These are phyloP conservation scores for Orientallactaga sibirica DNA, from an alignment of 2,797 vertebrate species.

Conservation along the genomic window DNA sequence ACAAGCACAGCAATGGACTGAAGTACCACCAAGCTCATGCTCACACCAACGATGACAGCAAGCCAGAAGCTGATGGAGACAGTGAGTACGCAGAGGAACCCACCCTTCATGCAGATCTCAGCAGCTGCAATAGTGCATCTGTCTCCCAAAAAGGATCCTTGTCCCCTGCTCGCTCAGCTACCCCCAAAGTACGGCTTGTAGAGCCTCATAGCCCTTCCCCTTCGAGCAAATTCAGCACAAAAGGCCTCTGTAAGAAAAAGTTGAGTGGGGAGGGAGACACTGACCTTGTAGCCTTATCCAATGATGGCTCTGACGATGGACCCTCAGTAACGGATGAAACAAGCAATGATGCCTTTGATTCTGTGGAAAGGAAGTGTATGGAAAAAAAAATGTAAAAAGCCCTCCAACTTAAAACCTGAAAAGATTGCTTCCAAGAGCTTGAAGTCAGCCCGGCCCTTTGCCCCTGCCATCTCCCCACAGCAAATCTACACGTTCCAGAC, in stretches of 20 bases:
- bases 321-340: conserved; percentile 95
- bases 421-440: conserved; percentile 93
- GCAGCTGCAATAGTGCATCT: conserved; percentile 95
- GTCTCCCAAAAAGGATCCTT: conserved; percentile 95
- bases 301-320: conserved; percentile 97
- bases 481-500: conserved; percentile 94
- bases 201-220: conserved; percentile 97
- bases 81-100: conserved; percentile 97
- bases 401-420: conserved; percentile 92
- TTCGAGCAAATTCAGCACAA: conserved; percentile 94
- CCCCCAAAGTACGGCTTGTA: conserved; percentile 96
- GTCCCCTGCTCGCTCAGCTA: conserved; percentile 96
- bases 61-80: conserved; percentile 96
- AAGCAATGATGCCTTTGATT: conserved; percentile 96
- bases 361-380: conserved; percentile 91
- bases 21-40: conserved; percentile 99
- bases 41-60: conserved; percentile 97
- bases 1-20: conserved; percentile 99
- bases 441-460: conserved; percentile 93
- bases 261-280: conserved; percentile 90
- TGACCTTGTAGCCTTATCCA: conserved; percentile 92
- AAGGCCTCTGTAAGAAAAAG: conserved; percentile 96
- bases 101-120: conserved; percentile 92
- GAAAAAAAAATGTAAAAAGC: conserved; percentile 95
- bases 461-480: conserved; percentile 93